phyloP scores from a whole-genome alignment of 35 echinoderm and acorn worm species.

The Anneissia japonica region DNA sequence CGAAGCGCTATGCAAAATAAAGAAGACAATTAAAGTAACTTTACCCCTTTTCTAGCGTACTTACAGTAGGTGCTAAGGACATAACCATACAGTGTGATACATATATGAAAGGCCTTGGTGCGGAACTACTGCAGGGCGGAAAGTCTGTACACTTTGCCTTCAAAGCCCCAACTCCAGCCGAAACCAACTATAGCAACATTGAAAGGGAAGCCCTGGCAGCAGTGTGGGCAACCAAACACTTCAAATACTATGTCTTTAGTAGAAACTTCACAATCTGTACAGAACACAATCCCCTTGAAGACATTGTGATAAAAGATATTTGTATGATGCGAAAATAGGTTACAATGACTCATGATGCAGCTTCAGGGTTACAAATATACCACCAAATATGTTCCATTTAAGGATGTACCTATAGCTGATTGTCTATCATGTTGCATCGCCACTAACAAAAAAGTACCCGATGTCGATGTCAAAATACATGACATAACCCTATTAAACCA shows the following conservation, averaged over 20 bases:
- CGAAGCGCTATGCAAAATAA: background rate
- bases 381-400: background rate
- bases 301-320: constrained; percentile 18
- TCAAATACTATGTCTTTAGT: constrained; percentile 25
- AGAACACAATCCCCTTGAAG: constrained; percentile 35
- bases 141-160: constrained; percentile 9
- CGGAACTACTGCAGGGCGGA: constrained; percentile 14
- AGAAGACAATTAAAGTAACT: background rate
- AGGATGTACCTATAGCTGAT: constrained; percentile 27
- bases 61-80: background rate
- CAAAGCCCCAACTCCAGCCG: constrained; percentile 6
- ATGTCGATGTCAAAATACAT: constrained; percentile 28
- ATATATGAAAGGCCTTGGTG: constrained; percentile 25
- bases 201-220: constrained; percentile 1
- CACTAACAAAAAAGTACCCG: background rate
- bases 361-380: constrained; percentile 10
- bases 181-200: constrained; percentile 35
- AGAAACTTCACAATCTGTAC: constrained; percentile 9
- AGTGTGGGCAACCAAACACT: constrained; percentile 24
- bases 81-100: constrained; percentile 4
- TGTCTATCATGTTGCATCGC: constrained; percentile 15
- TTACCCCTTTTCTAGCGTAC: background rate
- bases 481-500: constrained; percentile 16
- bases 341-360: constrained; percentile 29
- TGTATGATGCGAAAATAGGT: constrained; percentile 19